Evolutionary conservation across 1,140 invertebrate species (phyloP).

Genomic region (Anastatus disparis): DNA sequence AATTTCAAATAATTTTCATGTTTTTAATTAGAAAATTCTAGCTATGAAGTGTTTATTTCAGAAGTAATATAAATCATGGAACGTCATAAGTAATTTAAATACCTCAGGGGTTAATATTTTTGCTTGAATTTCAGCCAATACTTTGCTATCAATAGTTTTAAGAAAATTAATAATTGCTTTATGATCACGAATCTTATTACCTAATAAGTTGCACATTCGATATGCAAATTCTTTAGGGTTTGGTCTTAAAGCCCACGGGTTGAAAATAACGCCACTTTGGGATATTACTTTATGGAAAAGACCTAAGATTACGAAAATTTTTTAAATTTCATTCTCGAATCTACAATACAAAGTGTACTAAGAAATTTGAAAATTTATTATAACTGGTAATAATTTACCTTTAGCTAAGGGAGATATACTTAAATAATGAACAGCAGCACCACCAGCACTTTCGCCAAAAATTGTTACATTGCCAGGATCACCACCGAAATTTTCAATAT

Average conservation of each 20-base stretch:
- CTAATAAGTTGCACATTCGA: not conserved
- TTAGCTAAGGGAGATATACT: conserved; percentile 1
- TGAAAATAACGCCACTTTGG: conserved; percentile 3
- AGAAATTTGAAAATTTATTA: not conserved
- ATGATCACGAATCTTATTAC: not conserved
- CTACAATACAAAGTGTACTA: not conserved
- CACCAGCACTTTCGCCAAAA: conserved; percentile 56
- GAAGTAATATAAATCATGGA: too few relatives aligned
- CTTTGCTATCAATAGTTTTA: conserved; percentile 23
- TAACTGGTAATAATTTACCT: not conserved
- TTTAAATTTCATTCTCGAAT: not conserved
- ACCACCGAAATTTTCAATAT: conserved; percentile 65
- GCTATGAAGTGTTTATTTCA: too few relatives aligned
- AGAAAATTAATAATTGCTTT: conserved; percentile 46
- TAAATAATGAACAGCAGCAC: conserved; percentile 50
- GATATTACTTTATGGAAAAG: conserved; percentile 19
- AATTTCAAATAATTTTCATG: not conserved
- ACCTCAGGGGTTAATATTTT: conserved; percentile 38
- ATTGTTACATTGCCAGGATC: conserved; percentile 65
- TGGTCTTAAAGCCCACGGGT: not conserved
- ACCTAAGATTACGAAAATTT: not conserved
- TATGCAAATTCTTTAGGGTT: not conserved
- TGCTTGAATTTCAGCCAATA: conserved; percentile 41
- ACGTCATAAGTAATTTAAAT: too few relatives aligned
- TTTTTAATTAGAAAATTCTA: too few relatives aligned